These are phyloP conservation scores for Drosophila bifasciata DNA, from an alignment of 1,140 invertebrate genomes.

Conservation along the genomic window DNA sequence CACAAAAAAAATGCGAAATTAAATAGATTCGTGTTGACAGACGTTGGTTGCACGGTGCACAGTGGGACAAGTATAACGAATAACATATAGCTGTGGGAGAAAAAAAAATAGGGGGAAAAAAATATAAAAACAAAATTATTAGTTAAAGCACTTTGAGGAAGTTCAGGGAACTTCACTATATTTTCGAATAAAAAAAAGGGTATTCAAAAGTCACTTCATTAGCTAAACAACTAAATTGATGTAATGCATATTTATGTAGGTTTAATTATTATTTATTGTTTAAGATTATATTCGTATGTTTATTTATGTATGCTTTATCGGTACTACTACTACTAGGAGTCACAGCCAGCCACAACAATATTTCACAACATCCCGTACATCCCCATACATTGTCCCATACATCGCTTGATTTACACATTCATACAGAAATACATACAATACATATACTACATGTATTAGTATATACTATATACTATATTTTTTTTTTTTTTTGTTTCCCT, in stretches of 20 bases:
- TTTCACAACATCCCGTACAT: conserved; percentile 49
- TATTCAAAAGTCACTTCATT: conserved; percentile 3
- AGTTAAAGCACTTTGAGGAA: background rate
- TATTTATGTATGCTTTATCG: conserved; percentile 38
- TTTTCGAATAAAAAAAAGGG: too few species aligned
- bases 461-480: conserved; percentile 36
- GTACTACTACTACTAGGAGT: conserved; percentile 53
- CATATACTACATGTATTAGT: conserved; percentile 5
- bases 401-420: background rate
- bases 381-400: too few species aligned
- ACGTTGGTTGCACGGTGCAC: conserved; percentile 6
- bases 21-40: conserved; percentile 6
- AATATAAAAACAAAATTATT: background rate
- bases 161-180: too few species aligned
- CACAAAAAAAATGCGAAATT: conserved; percentile 33
- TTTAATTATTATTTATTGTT: conserved; percentile 21
- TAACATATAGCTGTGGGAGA: too few species aligned
- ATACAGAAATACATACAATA: background rate
- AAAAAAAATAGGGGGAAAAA: background rate
- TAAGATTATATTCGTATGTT: conserved; percentile 52
- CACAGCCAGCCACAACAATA: conserved; percentile 33
- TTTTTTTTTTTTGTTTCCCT: conserved; percentile 50
- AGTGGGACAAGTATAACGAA: too few species aligned
- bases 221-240: too few species aligned
- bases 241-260: too few species aligned